phyloP scores from a whole-genome alignment of 2,113 vertebrate genomes.

The Peucedramus taeniatus region DNA sequence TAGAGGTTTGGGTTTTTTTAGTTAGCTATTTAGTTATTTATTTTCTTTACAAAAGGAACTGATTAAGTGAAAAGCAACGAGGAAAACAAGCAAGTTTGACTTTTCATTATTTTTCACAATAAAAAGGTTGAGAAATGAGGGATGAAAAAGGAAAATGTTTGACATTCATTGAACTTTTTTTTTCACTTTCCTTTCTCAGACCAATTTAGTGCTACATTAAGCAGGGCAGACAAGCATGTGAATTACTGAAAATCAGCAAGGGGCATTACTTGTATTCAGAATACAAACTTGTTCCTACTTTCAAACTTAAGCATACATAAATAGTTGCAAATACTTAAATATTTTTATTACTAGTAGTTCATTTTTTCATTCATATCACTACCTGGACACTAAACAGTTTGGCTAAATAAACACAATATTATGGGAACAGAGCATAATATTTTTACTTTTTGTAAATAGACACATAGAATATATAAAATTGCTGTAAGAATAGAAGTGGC shows the following conservation, averaged over 20 bases:
- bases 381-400: background rate
- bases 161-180: background rate
- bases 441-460: background rate
- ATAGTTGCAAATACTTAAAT: background rate
- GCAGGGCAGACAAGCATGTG: background rate
- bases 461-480: background rate
- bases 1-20: background rate
- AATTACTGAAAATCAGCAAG: background rate
- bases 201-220: background rate
- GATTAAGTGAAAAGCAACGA: background rate
- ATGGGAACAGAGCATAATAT: background rate
- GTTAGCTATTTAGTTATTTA: background rate
- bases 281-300: background rate
- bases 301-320: background rate
- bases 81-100: background rate
- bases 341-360: background rate
- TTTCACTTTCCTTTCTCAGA: background rate
- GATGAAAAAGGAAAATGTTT: background rate
- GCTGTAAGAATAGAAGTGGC: accelerated
- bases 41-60: background rate
- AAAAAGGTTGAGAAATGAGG: background rate
- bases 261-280: background rate
- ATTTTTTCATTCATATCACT: background rate
- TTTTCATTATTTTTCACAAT: background rate
- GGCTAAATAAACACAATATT: background rate